Percentiles rank a stretch among this genome's conserved stretches.
Evolutionary conservation across 2,888 invertebrate genomes (phyloP).

Genomic region (Coremacera marginata): DNA sequence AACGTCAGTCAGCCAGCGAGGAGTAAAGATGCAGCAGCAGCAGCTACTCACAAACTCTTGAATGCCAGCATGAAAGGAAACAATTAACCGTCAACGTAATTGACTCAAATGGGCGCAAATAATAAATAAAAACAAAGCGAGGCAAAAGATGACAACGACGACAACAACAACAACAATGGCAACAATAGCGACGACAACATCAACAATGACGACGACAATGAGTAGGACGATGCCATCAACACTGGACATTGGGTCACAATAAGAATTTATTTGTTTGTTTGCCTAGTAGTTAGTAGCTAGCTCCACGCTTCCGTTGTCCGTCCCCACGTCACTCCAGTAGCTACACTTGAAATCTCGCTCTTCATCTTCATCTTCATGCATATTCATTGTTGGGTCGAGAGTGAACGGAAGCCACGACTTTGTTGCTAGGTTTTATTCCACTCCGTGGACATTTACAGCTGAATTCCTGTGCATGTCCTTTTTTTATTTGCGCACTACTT

Average conservation of each 20-base stretch:
- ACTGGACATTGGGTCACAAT: conserved; percentile 29
- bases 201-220: background rate
- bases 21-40: conserved; percentile 22
- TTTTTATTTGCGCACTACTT: conserved; percentile 30
- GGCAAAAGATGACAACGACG: background rate
- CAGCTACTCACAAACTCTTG: background rate
- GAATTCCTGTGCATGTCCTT: conserved; percentile 32
- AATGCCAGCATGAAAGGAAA: conserved; percentile 51
- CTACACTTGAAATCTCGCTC: background rate
- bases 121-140: conserved; percentile 44
- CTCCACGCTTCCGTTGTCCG: background rate
- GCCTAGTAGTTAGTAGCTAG: background rate
- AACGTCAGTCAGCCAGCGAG: background rate
- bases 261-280: background rate
- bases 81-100: conserved; percentile 65
- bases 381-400: background rate
- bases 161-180: too few relatives aligned
- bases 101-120: conserved; percentile 65
- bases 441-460: conserved; percentile 17
- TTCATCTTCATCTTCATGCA: background rate
- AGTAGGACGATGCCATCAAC: background rate
- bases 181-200: too few relatives aligned
- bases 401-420: background rate
- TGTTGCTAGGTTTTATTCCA: background rate
- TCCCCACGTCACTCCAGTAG: background rate